phyloP scores from a whole-genome alignment of 2,797 vertebrate genomes.

The Champsocephalus esox region DNA sequence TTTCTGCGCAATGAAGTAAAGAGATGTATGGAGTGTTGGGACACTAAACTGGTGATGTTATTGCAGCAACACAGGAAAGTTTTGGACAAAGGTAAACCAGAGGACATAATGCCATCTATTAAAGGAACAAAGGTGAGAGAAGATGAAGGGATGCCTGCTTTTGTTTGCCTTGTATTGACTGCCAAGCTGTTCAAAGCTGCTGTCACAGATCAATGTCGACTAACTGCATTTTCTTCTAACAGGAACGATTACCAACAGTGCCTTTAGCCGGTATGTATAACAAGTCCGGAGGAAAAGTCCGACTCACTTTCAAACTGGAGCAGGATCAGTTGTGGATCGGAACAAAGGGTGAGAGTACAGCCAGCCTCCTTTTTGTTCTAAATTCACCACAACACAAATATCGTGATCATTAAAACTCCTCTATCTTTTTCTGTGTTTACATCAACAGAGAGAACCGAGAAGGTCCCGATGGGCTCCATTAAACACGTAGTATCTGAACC shows the following conservation, averaged over 20 bases:
- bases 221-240: constrained; percentile 15
- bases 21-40: not conserved
- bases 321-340: constrained; percentile 99
- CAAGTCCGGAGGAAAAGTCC: constrained; percentile 98
- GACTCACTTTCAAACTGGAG: constrained; percentile 98
- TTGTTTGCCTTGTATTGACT: not conserved
- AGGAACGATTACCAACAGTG: constrained; percentile 97
- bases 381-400: constrained; percentile 2
- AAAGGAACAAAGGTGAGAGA: constrained; percentile 94
- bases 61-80: constrained; percentile 99
- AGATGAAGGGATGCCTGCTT: not conserved
- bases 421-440: constrained; percentile 29
- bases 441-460: constrained; percentile 96
- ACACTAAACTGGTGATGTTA: constrained; percentile 50
- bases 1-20: not conserved
- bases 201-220: not conserved
- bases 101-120: constrained; percentile 95
- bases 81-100: constrained; percentile 99
- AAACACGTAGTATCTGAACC: constrained; percentile 99
- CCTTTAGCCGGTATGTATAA: constrained; percentile 99
- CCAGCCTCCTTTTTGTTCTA: not conserved
- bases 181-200: not conserved
- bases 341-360: constrained; percentile 91
- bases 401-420: not conserved
- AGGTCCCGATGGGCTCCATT: constrained; percentile 99